A percentile compares a stretch with the other conserved stretches of the same genome.
Evolutionary conservation across 2,113 vertebrate genomes (phyloP).

Genomic region (Xiphias gladius): DNA sequence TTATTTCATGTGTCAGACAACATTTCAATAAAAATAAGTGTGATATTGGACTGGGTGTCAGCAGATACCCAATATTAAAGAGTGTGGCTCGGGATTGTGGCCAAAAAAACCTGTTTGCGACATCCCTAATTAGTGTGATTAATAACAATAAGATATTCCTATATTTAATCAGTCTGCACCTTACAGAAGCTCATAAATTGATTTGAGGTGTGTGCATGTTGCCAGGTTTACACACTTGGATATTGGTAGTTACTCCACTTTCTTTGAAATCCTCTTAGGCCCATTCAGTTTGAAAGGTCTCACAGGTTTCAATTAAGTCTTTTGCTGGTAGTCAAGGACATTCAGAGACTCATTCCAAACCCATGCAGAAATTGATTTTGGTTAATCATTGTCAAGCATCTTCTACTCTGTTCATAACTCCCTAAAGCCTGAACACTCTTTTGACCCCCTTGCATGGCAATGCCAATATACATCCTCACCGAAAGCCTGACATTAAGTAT

Average conservation of each 20-base stretch:
- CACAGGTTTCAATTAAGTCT: background rate
- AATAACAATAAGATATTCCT: background rate
- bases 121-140: background rate
- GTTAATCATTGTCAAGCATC: background rate
- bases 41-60: background rate
- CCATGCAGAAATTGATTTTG: background rate
- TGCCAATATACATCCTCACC: background rate
- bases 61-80: background rate
- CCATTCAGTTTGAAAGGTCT: slow-evolving; percentile 3
- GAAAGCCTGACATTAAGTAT: slow-evolving; percentile 4
- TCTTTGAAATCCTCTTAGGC: background rate
- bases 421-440: background rate
- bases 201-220: background rate
- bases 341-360: background rate
- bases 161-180: background rate
- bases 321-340: slow-evolving; percentile 3
- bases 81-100: background rate
- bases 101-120: background rate
- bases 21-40: background rate
- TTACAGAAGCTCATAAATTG: background rate
- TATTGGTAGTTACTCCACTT: background rate
- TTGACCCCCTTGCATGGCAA: background rate
- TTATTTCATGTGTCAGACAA: background rate
- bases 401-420: background rate
- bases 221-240: background rate